A percentile compares a stretch with the other conserved stretches of the same genome.
phyloP scores from a whole-genome alignment of 1,140 invertebrate genomes.

The Aphis craccivora region DNA sequence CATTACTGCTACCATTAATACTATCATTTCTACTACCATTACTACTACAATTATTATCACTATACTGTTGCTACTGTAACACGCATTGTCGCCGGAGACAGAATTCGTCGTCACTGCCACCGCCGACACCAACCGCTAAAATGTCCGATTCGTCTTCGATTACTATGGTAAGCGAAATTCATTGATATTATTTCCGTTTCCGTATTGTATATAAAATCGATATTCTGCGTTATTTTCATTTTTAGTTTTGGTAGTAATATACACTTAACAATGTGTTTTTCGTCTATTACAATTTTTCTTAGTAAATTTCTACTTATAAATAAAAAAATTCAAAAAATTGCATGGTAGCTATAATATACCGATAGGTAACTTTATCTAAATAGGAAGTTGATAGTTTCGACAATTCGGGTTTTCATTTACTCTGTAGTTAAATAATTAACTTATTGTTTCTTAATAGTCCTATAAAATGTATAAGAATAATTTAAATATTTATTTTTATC shows the following conservation, averaged over 20 bases:
- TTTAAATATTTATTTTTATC: background rate
- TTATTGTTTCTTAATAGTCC: background rate
- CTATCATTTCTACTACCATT: background rate
- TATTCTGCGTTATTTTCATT: background rate
- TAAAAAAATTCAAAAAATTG: too few species aligned
- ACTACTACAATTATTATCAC: too few species aligned
- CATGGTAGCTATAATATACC: too few species aligned
- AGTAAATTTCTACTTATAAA: background rate
- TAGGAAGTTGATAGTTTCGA: background rate
- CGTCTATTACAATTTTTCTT: background rate
- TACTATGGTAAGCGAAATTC: background rate
- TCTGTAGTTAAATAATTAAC: background rate
- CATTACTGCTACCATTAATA: background rate
- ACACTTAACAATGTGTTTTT: background rate
- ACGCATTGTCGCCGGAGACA: background rate
- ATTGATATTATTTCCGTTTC: background rate
- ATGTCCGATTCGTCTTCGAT: constrained; percentile 49
- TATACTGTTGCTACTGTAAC: background rate
- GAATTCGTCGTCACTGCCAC: background rate
- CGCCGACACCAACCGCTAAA: background rate
- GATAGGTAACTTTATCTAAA: background rate
- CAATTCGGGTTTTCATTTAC: background rate
- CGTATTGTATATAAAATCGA: background rate
- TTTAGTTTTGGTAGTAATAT: background rate
- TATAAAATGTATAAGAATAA: background rate